phyloP scores from a whole-genome alignment of 2,113 vertebrate species.

The Aegotheles bennettii region DNA sequence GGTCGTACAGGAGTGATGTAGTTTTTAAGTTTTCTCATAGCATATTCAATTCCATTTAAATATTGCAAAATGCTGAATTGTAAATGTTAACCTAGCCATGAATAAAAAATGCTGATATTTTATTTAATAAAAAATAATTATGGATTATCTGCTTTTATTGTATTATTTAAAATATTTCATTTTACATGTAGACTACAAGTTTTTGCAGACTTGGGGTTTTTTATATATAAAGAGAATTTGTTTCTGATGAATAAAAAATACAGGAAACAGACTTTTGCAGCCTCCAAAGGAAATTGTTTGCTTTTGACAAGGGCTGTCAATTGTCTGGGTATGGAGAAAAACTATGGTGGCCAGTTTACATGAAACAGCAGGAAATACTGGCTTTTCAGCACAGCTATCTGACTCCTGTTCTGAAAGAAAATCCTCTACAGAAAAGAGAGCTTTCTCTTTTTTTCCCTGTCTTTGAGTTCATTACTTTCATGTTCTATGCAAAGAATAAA shows the following conservation, averaged over 20 bases:
- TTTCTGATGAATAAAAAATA: slow-evolving; percentile 62
- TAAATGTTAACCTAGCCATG: slow-evolving; percentile 72
- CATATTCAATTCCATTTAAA: slow-evolving; percentile 69
- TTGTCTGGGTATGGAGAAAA: background rate
- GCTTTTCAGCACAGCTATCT: background rate
- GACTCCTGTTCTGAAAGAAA: slow-evolving; percentile 1
- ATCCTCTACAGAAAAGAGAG: background rate
- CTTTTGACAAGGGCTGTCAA: slow-evolving; percentile 38
- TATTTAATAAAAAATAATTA: slow-evolving; percentile 74
- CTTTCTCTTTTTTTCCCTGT: background rate
- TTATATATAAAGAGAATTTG: slow-evolving; percentile 2
- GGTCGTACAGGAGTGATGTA: slow-evolving; percentile 9
- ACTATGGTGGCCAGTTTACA: background rate
- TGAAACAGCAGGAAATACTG: background rate
- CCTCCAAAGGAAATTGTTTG: slow-evolving; percentile 20
- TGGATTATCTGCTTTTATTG: slow-evolving; percentile 60
- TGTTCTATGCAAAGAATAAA: background rate
- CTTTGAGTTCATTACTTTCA: slow-evolving; percentile 28
- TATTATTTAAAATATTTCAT: slow-evolving; percentile 71
- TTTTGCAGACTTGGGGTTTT: background rate
- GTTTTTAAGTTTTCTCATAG: slow-evolving; percentile 62
- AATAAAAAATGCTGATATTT: slow-evolving; percentile 77
- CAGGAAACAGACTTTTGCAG: slow-evolving; percentile 11
- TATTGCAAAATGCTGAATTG: slow-evolving; percentile 73
- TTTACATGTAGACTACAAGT: slow-evolving; percentile 53